Conservation (phyloP, 2,113 vertebrate species). For the Semicossyphus pulcher region DNA sequence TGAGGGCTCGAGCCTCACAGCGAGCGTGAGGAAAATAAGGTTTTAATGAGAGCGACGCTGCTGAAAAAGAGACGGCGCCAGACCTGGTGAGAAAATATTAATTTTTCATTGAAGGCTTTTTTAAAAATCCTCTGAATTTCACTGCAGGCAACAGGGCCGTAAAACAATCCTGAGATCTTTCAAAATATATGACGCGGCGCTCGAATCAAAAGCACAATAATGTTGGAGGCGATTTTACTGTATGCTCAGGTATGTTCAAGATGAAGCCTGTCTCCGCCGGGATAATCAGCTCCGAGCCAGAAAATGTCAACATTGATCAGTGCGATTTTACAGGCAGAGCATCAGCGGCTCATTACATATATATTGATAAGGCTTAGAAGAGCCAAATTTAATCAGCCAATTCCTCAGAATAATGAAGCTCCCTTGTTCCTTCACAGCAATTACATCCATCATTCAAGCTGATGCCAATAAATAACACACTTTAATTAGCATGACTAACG, state of each 20-base stretch:
- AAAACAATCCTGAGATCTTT: conserved; percentile 42
- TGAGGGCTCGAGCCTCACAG: conserved; percentile 34
- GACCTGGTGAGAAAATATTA: conserved; percentile 52
- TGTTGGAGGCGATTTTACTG: conserved; percentile 16
- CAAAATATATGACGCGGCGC: conserved; percentile 43
- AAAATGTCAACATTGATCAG: conserved; percentile 70
- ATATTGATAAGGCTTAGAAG: conserved; percentile 65
- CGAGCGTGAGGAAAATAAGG: conserved; percentile 42
- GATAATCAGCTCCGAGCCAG: conserved; percentile 41
- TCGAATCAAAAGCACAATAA: conserved; percentile 34
- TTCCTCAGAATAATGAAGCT: conserved; percentile 72
- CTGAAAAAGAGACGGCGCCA: conserved; percentile 4
- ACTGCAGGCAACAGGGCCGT: conserved; percentile 49
- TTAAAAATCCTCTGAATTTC: conserved; percentile 36
- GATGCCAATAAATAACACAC: conserved; percentile 58
- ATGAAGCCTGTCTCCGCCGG: conserved; percentile 1
- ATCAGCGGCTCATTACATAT: conserved; percentile 71
- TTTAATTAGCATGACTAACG: conserved; percentile 52
- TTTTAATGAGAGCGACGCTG: conserved; percentile 56
- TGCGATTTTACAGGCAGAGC: conserved; percentile 41
- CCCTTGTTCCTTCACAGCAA: conserved; percentile 33
- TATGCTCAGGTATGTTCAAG: conserved; percentile 15
- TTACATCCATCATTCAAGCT: conserved; percentile 62
- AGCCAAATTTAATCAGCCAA: conserved; percentile 62
- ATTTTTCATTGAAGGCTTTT: conserved; percentile 57